phyloP scores from a whole-genome alignment of 2,113 vertebrate genomes.

The Platycercus adscitus region DNA sequence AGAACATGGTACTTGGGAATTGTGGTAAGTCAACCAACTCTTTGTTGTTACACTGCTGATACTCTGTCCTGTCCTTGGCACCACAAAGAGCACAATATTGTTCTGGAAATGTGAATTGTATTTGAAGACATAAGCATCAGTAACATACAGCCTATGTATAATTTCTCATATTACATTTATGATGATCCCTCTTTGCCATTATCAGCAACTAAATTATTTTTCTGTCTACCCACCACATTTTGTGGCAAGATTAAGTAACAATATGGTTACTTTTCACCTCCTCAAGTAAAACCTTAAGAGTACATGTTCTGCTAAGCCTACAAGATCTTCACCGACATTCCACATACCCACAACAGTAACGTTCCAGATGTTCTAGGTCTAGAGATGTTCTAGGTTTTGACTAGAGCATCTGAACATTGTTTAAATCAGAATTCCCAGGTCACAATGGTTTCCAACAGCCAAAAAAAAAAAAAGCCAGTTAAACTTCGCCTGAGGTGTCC shows the following conservation, averaged over 20 bases:
- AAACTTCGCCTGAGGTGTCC: neutral
- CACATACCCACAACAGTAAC: neutral
- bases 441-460: slow-evolving; percentile 3
- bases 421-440: slow-evolving; percentile 47
- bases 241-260: neutral
- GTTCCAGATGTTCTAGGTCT: neutral
- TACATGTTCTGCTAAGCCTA: neutral
- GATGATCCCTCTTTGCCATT: slow-evolving; percentile 14
- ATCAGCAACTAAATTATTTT: slow-evolving; percentile 30
- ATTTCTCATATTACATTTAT: neutral
- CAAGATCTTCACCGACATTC: neutral
- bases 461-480: neutral
- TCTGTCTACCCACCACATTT: slow-evolving; percentile 20
- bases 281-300: neutral
- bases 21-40: neutral
- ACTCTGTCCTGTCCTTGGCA: slow-evolving; percentile 3
- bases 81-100: slow-evolving; percentile 13
- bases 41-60: neutral
- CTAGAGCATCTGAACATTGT: slow-evolving; percentile 28
- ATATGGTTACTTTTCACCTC: slow-evolving; percentile 18
- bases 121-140: slow-evolving; percentile 47
- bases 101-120: slow-evolving; percentile 54
- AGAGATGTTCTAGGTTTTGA: neutral
- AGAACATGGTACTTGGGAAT: neutral
- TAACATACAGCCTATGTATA: slow-evolving; percentile 27